Evolutionary conservation across 2,888 invertebrate genomes (phyloP).

Genomic region (Pseudeuparius sepicola): DNA sequence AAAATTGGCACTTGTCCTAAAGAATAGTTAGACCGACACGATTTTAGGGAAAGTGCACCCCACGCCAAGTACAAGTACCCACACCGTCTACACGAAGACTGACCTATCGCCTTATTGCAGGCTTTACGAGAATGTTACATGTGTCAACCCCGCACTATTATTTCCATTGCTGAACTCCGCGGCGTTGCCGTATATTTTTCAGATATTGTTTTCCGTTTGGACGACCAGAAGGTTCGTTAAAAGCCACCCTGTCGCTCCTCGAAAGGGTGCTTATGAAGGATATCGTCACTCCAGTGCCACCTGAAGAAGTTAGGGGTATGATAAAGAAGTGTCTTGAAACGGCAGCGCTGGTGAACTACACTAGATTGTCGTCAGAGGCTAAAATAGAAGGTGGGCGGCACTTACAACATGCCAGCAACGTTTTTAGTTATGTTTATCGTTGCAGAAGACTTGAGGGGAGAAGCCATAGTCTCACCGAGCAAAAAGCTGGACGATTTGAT

Average conservation of each 20-base stretch:
- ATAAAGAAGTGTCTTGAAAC: constrained; percentile 96
- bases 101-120: no score
- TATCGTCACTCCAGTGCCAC: constrained; percentile 91
- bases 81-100: no score
- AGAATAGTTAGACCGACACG: no score
- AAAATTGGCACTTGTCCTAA: no score
- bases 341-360: constrained; percentile 96
- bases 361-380: constrained; percentile 89
- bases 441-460: constrained; percentile 70
- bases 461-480: constrained; percentile 71
- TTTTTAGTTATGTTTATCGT: constrained; percentile 17
- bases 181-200: constrained; percentile 22
- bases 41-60: no score
- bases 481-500: constrained; percentile 94
- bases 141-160: no score
- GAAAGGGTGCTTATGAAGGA: constrained; percentile 99
- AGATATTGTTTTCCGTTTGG: constrained; percentile 98
- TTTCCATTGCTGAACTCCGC: no score
- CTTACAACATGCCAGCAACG: no score
- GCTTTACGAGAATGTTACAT: no score
- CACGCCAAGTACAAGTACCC: no score
- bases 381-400: constrained; percentile 89
- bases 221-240: constrained; percentile 94
- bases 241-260: constrained; percentile 89
- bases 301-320: constrained; percentile 90